Evolutionary conservation across 1,140 invertebrate species (phyloP), one percentile per base, ranked within the genome.

Genomic region (Zaprionus nigranus): DNA sequence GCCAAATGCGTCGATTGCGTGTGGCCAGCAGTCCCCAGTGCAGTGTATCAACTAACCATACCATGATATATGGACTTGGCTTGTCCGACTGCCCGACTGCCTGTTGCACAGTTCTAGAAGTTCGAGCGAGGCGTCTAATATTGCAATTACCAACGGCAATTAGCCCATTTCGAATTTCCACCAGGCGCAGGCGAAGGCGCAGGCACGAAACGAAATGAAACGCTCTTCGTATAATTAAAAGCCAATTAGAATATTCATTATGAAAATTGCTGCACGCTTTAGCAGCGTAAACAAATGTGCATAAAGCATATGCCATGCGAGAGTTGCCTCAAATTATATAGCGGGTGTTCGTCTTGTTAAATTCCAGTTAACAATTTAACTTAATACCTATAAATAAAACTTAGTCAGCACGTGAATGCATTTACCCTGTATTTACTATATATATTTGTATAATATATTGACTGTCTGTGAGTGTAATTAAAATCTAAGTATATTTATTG

Each of bases 191-290:
- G n/a, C n/a, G n/a, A 58, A 61, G 67, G 72, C 70, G 57, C 67
- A 80, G 67, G 46, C 46, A 82, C 75, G 79, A 72, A 72, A 81
- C 74, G 71, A 24, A 51, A 51, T 26, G 75, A 60, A 79, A 61
- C 66, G 54, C 36, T 65, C 68, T 68, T 72, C 54, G 63, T 82
- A 81, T 81, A 90, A 87, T 87, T 87, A 87, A 87, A 87, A 88
- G 66, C 81, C 81, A 90, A 84, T 87, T 87, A 81, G 70, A 90
- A 87, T 84, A 88, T 87, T 88, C 79, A 88, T 81, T 75, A 88
- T 75, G 74, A 84, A 81, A 88, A 87, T 83, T 83, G 84, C 67
- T 51, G 36, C 56, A 28, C 57, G 67, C 24, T 70, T 69, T 58
- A 43, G 56, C 13, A 54, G 24, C 56, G 70, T 57, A 63, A 80